Conservation (phyloP, 2,888 invertebrate genomes). For the Fabriciana adippe region DNA sequence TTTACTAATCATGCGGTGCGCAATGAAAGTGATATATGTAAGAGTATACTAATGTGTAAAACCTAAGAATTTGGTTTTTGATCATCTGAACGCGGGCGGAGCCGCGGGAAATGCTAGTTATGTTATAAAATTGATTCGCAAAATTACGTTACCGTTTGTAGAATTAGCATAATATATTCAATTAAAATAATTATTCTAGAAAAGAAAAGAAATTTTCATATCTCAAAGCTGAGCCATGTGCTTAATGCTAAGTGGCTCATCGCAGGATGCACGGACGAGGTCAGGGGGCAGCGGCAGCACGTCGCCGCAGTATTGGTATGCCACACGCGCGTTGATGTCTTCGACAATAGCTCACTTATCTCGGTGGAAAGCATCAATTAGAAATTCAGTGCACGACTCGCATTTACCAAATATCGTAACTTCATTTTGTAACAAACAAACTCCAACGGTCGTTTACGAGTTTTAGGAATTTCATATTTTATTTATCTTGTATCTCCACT, state of each 20-base stretch:
- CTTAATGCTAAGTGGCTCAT: conserved; percentile 19
- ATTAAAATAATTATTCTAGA: too few relatives aligned
- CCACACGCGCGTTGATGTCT: conserved; percentile 10
- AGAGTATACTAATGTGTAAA: too few relatives aligned
- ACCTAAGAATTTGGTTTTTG: too few relatives aligned
- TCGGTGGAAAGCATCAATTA: conserved; percentile 23
- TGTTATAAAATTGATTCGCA: too few relatives aligned
- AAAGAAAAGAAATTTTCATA: too few relatives aligned
- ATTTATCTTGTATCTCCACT: not conserved
- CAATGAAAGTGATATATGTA: too few relatives aligned
- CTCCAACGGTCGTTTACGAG: not conserved
- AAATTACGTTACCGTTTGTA: too few relatives aligned
- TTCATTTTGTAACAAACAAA: conserved; percentile 6
- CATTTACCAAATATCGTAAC: conserved; percentile 20
- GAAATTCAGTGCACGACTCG: conserved; percentile 18
- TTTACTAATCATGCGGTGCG: too few relatives aligned
- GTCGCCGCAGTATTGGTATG: conserved; percentile 4
- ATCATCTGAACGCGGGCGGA: too few relatives aligned
- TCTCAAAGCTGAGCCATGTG: conserved; percentile 1
- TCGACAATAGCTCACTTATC: conserved; percentile 20
- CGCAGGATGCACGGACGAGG: conserved; percentile 2
- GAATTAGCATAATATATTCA: too few relatives aligned
- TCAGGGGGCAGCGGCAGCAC: conserved; percentile 15
- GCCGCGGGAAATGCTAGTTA: too few relatives aligned
- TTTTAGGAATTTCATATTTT: not conserved